Evolutionary conservation across 2,113 vertebrate species (phyloP).

Genomic region (Catharus fuscescens): DNA sequence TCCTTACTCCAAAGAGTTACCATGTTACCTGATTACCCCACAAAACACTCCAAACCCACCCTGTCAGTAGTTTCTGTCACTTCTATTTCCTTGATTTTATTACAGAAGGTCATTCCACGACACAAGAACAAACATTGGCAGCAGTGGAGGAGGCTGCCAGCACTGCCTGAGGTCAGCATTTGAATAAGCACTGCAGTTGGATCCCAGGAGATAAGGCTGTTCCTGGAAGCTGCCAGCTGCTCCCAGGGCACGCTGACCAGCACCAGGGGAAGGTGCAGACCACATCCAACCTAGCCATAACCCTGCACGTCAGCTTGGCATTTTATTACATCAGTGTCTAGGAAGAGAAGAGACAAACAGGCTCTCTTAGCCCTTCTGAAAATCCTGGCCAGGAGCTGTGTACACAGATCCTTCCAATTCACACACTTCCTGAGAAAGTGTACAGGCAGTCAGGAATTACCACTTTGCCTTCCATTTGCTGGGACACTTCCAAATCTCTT

Average conservation of each 20-base stretch:
- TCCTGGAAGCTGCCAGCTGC: background rate
- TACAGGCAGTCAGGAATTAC: background rate
- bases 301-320: background rate
- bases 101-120: background rate
- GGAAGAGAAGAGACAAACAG: background rate
- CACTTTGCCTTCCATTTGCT: background rate
- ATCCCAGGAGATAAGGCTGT: background rate
- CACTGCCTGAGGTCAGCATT: background rate
- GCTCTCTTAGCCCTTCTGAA: background rate
- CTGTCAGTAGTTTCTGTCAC: background rate
- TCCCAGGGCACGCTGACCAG: background rate
- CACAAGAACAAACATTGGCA: background rate
- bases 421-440: background rate
- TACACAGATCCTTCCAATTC: background rate
- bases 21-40: background rate
- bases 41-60: background rate
- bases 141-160: background rate
- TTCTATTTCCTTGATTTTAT: background rate
- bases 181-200: background rate
- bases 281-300: background rate
- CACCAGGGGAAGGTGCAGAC: background rate
- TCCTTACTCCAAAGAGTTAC: background rate
- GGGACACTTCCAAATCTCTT: background rate
- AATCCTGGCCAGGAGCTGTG: background rate
- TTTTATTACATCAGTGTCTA: rapidly evolving